phyloP scores from a whole-genome alignment of 2,113 vertebrate genomes.

The Microcebus griseorufus region DNA sequence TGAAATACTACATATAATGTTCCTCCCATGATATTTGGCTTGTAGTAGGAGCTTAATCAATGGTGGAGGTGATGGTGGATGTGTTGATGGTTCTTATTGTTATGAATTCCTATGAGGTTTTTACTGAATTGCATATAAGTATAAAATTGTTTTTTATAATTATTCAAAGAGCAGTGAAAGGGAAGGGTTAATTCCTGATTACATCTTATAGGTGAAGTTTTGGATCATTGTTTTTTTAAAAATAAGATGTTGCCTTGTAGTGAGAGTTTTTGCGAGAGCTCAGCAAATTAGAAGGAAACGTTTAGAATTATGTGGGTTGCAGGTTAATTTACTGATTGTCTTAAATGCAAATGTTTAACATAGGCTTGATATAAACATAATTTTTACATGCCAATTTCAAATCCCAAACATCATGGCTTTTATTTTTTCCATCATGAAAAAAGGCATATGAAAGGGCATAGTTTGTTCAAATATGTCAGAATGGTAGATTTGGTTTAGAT shows the following conservation, averaged over 20 bases:
- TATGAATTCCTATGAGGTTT: neutral
- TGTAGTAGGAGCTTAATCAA: neutral
- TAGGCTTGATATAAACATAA: constrained; percentile 22
- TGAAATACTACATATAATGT: neutral
- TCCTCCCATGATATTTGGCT: neutral
- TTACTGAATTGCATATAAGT: neutral
- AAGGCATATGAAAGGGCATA: neutral
- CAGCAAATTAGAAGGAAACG: constrained; percentile 24
- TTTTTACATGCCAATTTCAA: constrained; percentile 30
- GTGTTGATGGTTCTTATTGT: neutral
- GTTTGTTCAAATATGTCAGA: constrained; percentile 19
- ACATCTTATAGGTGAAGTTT: neutral
- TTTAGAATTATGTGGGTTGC: constrained; percentile 22
- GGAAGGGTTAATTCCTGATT: constrained; percentile 4
- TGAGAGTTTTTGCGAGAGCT: neutral
- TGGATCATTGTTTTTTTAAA: neutral
- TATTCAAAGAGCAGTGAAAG: neutral
- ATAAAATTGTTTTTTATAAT: constrained; percentile 2
- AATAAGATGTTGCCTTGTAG: neutral
- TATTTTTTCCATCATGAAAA: constrained; percentile 3
- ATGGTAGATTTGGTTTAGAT: constrained; percentile 28
- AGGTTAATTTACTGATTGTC: constrained; percentile 28
- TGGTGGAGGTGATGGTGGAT: neutral
- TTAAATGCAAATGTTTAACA: constrained; percentile 34
- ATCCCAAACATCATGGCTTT: neutral